A percentile compares a stretch with the other conserved stretches of the same genome.
These are phyloP conservation scores for Lacerta agilis DNA, from an alignment of 2,797 vertebrate genomes.

Conservation along the genomic window DNA sequence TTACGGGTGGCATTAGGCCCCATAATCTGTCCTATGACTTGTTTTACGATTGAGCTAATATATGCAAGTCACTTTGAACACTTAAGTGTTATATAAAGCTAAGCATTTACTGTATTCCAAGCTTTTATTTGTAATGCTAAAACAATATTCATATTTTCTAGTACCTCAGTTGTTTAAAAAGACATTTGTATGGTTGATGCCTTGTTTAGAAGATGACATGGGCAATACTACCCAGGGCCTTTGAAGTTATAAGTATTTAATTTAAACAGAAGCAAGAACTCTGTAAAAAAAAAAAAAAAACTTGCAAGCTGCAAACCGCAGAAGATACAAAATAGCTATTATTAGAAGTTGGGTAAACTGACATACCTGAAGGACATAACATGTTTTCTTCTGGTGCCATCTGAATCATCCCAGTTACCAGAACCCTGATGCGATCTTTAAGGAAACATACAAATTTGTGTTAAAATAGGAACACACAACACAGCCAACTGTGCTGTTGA, in stretches of 20 bases:
- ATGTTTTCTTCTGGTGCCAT: slow-evolving; percentile 44
- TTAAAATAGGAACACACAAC: slow-evolving; percentile 20
- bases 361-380: slow-evolving; percentile 62
- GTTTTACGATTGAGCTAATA: not conserved
- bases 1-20: not conserved
- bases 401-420: slow-evolving; percentile 27
- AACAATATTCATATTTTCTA: not conserved
- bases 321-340: not conserved
- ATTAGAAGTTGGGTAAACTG: not conserved
- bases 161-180: not conserved
- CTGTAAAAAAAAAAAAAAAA: not conserved
- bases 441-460: slow-evolving; percentile 49
- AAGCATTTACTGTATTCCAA: not conserved
- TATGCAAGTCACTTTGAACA: not conserved
- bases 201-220: not conserved
- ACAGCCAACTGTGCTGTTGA: not conserved
- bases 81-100: not conserved
- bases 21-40: not conserved
- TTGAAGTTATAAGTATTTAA: not conserved
- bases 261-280: not conserved
- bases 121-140: not conserved
- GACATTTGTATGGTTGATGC: not conserved
- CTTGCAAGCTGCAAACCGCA: not conserved
- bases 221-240: not conserved
- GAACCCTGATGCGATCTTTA: slow-evolving; percentile 39